Evolutionary conservation across 2,113 vertebrate genomes (phyloP).

Genomic region (Myotis yumanensis): DNA sequence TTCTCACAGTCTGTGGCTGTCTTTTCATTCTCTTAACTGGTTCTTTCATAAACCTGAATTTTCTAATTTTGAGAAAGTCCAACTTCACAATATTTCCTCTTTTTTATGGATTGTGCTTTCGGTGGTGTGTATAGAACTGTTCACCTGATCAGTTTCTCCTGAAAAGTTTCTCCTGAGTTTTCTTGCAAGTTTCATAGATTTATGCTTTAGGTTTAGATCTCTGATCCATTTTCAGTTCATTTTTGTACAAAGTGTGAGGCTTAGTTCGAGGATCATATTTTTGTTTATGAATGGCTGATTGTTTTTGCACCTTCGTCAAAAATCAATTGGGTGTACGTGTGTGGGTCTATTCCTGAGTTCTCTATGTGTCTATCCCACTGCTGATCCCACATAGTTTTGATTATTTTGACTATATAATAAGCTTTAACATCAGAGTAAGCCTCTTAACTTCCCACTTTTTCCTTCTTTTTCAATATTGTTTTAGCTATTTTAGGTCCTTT

Average conservation of each 20-base stretch:
- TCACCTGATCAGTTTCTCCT: too few species aligned
- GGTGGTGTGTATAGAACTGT: neutral
- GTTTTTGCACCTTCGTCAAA: neutral
- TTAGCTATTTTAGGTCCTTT: neutral
- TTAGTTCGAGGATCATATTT: neutral
- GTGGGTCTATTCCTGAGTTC: neutral
- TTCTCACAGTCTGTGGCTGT: neutral
- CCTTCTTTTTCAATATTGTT: conserved; percentile 4
- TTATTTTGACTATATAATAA: neutral
- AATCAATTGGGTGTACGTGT: neutral
- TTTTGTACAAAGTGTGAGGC: neutral
- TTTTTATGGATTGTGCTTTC: neutral
- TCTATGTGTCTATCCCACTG: neutral
- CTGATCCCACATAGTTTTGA: too few species aligned
- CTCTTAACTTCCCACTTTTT: neutral
- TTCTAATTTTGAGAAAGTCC: neutral
- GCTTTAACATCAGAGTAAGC: neutral
- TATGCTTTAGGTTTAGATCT: neutral
- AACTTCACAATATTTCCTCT: neutral
- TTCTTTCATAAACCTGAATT: conserved; percentile 13
- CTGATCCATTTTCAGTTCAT: neutral
- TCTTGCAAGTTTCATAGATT: neutral
- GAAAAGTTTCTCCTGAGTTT: neutral
- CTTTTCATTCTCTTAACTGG: neutral
- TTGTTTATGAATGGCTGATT: neutral